phyloP scores from a whole-genome alignment of 1,140 invertebrate species.

The Drosophila simulans region DNA sequence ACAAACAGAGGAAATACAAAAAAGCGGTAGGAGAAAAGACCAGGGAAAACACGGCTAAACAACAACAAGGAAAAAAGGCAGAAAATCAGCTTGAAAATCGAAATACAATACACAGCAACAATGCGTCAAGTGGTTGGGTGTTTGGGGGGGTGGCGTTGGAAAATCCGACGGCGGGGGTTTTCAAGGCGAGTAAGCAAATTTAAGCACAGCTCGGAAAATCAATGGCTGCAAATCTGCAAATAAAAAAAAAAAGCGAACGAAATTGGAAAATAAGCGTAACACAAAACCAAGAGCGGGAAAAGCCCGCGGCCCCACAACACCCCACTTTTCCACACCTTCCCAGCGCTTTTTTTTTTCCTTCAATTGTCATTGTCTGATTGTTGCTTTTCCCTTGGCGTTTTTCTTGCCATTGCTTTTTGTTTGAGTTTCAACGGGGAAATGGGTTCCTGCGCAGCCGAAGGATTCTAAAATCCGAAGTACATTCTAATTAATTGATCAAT shows the following conservation, averaged over 20 bases:
- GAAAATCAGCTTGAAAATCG: conserved; percentile 52
- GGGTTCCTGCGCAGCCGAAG: background rate
- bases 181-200: conserved; percentile 73
- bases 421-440: background rate
- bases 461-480: background rate
- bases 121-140: conserved; percentile 33
- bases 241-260: conserved; percentile 42
- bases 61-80: conserved; percentile 6
- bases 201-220: conserved; percentile 74
- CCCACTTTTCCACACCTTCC: background rate
- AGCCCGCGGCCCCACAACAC: conserved; percentile 41
- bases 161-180: conserved; percentile 1
- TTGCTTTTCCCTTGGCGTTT: conserved; percentile 33
- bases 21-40: background rate
- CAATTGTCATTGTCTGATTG: conserved; percentile 49
- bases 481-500: background rate
- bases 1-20: conserved; percentile 9
- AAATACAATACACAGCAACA: conserved; percentile 60
- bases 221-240: conserved; percentile 60
- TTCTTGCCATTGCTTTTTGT: background rate
- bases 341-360: background rate
- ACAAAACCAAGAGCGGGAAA: conserved; percentile 69
- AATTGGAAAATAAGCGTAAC: conserved; percentile 84
- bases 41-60: background rate
- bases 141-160: background rate